These are phyloP conservation scores for Chinchilla lanigera DNA, from an alignment of 2,113 vertebrate genomes.

Conservation along the genomic window DNA sequence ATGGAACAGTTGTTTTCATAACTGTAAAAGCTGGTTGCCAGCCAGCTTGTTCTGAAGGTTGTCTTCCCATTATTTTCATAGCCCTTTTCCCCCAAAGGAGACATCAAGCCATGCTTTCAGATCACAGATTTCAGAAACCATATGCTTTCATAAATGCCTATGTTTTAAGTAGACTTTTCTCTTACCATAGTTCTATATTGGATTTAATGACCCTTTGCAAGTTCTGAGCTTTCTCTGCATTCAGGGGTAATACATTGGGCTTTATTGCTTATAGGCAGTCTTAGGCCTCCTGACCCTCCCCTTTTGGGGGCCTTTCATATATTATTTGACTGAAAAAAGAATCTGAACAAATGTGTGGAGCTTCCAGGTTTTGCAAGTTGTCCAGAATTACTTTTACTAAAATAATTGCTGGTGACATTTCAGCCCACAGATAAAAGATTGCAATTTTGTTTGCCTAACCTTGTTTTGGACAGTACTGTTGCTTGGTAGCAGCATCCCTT, in stretches of 20 bases:
- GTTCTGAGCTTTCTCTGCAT: background rate
- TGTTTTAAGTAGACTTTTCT: background rate
- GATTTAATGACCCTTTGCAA: background rate
- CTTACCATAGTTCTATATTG: background rate
- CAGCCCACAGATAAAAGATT: background rate
- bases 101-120: background rate
- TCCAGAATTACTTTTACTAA: background rate
- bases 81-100: slow-evolving; percentile 2
- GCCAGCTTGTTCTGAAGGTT: slow-evolving; percentile 19
- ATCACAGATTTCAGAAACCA: background rate
- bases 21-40: background rate
- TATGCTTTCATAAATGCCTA: background rate
- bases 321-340: background rate
- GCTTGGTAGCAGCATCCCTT: background rate
- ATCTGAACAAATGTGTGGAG: background rate
- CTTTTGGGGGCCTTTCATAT: background rate
- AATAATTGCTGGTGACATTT: background rate
- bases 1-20: background rate
- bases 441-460: background rate
- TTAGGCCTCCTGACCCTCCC: background rate
- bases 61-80: slow-evolving; percentile 26
- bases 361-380: background rate
- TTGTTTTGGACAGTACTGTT: background rate
- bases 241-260: background rate
- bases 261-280: background rate